Conservation (phyloP, 2,113 vertebrate species). For the Lepus europaeus region DNA sequence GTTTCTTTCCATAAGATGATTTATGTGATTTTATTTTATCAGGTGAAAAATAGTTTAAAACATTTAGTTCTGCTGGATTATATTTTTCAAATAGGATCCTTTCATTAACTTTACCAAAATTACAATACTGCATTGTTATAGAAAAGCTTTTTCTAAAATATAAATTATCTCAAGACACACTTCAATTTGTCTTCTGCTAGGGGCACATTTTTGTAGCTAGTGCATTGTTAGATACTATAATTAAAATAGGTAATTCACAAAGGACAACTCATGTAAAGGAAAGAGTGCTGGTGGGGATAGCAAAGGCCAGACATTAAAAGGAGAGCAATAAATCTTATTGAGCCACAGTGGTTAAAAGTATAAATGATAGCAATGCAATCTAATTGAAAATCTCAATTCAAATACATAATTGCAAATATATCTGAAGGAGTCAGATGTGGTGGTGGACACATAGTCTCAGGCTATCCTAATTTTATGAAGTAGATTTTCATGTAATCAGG, state of each 20-base stretch:
- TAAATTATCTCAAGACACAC: background rate
- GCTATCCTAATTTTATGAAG: background rate
- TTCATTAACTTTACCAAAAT: conserved; percentile 1
- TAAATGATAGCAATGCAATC: background rate
- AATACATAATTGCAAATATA: background rate
- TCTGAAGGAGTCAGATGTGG: background rate
- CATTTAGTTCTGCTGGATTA: background rate
- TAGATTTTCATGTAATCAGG: background rate
- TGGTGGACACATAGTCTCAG: background rate
- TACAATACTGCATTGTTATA: background rate
- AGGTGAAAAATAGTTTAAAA: background rate
- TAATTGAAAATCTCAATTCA: background rate
- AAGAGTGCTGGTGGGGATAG: background rate
- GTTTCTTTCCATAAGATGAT: too few species aligned
- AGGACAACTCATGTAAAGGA: background rate
- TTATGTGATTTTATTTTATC: background rate
- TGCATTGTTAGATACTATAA: background rate
- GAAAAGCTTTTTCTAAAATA: background rate
- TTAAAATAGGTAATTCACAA: background rate
- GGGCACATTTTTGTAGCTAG: background rate
- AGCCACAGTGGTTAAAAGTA: background rate
- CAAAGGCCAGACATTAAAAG: background rate
- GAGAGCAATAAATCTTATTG: background rate
- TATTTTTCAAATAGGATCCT: background rate
- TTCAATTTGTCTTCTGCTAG: background rate